phyloP scores from a whole-genome alignment of 2,888 invertebrate genomes.

The Synanthedon andrenaeformis region DNA sequence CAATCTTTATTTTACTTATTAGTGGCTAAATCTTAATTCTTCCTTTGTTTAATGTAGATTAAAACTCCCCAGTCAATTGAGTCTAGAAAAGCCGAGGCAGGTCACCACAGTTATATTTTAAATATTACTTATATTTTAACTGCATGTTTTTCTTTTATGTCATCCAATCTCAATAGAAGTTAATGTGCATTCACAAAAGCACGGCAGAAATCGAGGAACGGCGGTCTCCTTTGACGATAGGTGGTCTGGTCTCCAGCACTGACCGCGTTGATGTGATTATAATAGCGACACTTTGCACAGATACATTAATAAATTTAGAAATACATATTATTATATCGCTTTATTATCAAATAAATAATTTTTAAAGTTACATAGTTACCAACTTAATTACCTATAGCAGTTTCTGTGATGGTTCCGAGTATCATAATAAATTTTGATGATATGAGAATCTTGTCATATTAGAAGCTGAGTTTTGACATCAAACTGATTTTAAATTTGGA shows the following conservation, averaged over 20 bases:
- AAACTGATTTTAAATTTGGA: constrained; percentile 8
- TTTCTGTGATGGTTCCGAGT: constrained; percentile 25
- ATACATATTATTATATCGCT: constrained; percentile 10
- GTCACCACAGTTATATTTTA: no score
- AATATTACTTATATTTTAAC: not conserved
- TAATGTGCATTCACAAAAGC: constrained; percentile 42
- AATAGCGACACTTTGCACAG: constrained; percentile 60
- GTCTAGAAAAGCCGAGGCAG: no score
- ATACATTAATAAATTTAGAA: constrained; percentile 40
- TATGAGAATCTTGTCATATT: no score
- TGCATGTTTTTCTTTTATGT: constrained; percentile 11
- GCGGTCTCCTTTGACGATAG: constrained; percentile 64
- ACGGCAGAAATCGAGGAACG: constrained; percentile 56
- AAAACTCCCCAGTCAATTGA: no score
- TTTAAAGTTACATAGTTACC: not conserved
- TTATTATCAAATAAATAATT: not conserved
- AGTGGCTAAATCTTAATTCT: no score
- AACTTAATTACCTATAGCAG: no score
- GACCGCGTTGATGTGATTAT: constrained; percentile 59
- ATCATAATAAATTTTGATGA: constrained; percentile 44
- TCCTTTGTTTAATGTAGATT: no score
- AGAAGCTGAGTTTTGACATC: constrained; percentile 17
- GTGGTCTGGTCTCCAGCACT: constrained; percentile 39
- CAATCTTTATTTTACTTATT: no score
- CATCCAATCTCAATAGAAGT: constrained; percentile 42